Base-by-base conservation (phyloP, 2,113 vertebrate species). In the Actenoides hombroni region DNA sequence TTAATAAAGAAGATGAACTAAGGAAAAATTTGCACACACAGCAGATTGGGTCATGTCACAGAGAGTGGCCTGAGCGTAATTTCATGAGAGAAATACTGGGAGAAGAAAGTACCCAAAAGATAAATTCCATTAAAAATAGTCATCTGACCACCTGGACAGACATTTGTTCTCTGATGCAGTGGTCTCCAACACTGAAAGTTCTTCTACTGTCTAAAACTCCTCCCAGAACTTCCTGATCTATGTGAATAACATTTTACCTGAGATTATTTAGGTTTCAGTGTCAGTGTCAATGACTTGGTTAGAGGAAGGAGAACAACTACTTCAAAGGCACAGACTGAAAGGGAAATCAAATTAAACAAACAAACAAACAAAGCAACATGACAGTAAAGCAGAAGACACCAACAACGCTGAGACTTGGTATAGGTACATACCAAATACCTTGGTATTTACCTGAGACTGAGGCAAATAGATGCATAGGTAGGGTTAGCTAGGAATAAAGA, bases 321-420 rank as follows among this genome's bases (percentile, higher is more conserved):
- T 80, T 89, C 42, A 71, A 80, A 26, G 31, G 4, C 53, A 73
- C 7, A 26, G 18, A 37, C 4, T 51, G 69, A 78, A 84, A 78
- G 11, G 18, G 59, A 33, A 65, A 81, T 19, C 17, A 89, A 83
- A n/a, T 59, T 20, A 5, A n/a, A 33, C 33, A n/a, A 61, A 37
- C 35, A 61, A 83, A 35, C 13, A 11, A 75, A 23, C 13, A 46
- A 16, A 65, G 23, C 5, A 4, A 21, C 0, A 0, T 53, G 42
- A 74, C n/a, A 90, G 35, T 19, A 89, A 84, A 90, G 44, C 15
- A 68, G 40, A 40, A 91, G 21, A 14, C 40, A 79, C 13, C 24
- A 82, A 37, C 2, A 61, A 10, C 37, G 18, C 18, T 28, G 8
- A 80, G 17, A 44, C 37, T 40, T 60, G 24, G 3, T 51, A n/a